Conservation (phyloP, 1,140 invertebrate genomes). For the Saccostrea echinata region DNA sequence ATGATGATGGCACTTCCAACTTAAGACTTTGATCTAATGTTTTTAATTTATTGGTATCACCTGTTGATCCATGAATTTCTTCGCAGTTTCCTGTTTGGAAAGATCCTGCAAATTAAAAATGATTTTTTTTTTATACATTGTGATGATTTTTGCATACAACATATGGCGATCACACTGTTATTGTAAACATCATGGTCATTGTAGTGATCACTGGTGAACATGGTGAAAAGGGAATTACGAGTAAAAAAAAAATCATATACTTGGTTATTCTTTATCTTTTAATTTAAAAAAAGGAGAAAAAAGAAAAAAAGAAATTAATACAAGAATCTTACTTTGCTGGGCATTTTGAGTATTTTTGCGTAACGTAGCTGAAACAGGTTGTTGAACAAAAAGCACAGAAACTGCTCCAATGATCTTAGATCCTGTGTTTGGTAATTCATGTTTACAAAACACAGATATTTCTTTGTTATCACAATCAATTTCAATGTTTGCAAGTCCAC, state of each 20-base stretch:
- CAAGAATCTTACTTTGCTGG: background rate
- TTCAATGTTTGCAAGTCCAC: slow-evolving; percentile 12
- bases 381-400: slow-evolving; percentile 22
- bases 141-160: too few relatives aligned
- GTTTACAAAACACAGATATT: slow-evolving; percentile 13
- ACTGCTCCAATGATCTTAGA: slow-evolving; percentile 5
- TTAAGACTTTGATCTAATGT: background rate
- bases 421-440: background rate
- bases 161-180: too few relatives aligned
- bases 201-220: too few relatives aligned
- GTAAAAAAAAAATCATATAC: too few relatives aligned
- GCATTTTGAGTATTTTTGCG: background rate
- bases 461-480: slow-evolving; percentile 28
- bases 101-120: background rate
- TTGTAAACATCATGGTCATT: too few relatives aligned
- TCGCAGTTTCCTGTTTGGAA: background rate
- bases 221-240: too few relatives aligned
- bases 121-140: too few relatives aligned
- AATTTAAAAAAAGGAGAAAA: background rate
- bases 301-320: background rate
- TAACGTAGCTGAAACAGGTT: background rate
- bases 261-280: too few relatives aligned
- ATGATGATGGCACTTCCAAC: background rate
- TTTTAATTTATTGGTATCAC: background rate
- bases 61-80: background rate